Conservation (phyloP, 2,113 vertebrate genomes). For the Oryzias woworae region DNA sequence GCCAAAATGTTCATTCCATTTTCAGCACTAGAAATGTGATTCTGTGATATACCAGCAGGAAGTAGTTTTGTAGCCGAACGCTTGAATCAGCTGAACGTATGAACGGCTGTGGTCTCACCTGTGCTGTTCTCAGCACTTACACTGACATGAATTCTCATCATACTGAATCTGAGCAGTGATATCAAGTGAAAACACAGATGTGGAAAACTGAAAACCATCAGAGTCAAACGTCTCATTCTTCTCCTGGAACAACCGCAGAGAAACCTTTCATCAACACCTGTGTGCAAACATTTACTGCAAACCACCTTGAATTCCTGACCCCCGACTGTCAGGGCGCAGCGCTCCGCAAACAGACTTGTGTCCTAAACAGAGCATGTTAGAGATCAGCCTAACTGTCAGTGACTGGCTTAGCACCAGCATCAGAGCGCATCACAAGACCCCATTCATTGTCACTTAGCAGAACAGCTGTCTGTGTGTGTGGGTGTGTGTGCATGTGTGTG, state of each 20-base stretch:
- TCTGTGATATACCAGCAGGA: no score
- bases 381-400: constrained; percentile 71
- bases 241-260: no score
- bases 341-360: constrained; percentile 58
- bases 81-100: no score
- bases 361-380: constrained; percentile 62
- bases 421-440: constrained; percentile 66
- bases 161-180: no score
- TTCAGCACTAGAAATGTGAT: no score
- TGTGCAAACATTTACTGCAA: constrained; percentile 14
- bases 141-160: no score
- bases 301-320: constrained; percentile 35
- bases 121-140: no score
- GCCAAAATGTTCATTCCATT: no score
- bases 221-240: no score
- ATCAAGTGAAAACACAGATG: no score
- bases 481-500: constrained; percentile 1
- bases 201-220: neutral
- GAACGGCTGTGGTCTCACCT: no score
- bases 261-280: constrained; percentile 7
- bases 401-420: constrained; percentile 64
- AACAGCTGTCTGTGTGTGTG: constrained; percentile 54
- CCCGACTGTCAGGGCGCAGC: constrained; percentile 32
- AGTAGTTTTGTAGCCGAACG: no score
- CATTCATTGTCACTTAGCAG: constrained; percentile 71